Conservation (phyloP, 2,888 invertebrate species). For the Aporophyla lueneburgensis region DNA sequence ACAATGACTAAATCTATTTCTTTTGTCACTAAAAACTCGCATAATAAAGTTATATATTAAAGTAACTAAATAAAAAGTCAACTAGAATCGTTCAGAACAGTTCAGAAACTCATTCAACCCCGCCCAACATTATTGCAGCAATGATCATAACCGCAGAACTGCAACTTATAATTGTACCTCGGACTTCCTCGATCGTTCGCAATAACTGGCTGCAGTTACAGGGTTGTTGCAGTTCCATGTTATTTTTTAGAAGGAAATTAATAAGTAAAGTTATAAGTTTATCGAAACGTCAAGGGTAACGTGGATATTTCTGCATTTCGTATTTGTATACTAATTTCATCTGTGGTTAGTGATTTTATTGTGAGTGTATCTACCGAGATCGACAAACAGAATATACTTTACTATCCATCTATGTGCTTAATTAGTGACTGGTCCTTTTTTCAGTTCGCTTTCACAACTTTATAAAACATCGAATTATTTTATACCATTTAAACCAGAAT, state of each 20-base stretch:
- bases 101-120: conserved; percentile 1
- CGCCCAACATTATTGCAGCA: conserved; percentile 30
- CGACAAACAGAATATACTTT: background rate
- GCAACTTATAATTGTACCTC: conserved; percentile 46
- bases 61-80: background rate
- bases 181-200: conserved; percentile 6
- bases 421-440: too few relatives aligned
- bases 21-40: background rate
- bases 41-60: background rate
- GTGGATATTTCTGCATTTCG: background rate
- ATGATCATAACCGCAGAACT: conserved; percentile 47
- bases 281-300: conserved; percentile 7
- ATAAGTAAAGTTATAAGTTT: conserved; percentile 7
- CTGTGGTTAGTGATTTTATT: background rate
- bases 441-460: too few relatives aligned
- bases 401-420: too few relatives aligned
- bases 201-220: conserved; percentile 19
- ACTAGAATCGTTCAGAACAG: background rate
- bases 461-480: too few relatives aligned
- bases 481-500: too few relatives aligned
- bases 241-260: conserved; percentile 16
- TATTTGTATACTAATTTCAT: background rate
- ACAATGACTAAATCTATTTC: background rate
- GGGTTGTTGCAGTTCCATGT: background rate
- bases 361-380: background rate